Evolutionary conservation across 2,797 vertebrate genomes (phyloP), one percentile per base, ranked within the genome.

Genomic region (Heliangelus exortis): DNA sequence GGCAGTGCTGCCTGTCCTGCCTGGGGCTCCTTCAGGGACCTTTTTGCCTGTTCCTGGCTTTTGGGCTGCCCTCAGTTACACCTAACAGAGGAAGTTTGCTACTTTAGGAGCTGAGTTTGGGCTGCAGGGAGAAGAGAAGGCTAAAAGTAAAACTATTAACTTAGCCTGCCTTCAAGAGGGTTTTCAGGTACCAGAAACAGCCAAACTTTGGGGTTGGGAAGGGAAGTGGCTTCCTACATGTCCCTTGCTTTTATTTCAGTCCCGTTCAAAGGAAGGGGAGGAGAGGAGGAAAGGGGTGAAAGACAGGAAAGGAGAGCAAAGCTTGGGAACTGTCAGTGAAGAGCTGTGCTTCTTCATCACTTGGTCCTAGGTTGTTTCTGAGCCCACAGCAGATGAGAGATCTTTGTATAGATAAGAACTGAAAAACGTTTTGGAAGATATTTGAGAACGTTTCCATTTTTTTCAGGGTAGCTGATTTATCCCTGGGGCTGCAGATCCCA

Each of bases 401-500:
- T 26, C 43, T 94, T 57, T 72, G 62, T 7, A 72, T 86, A 78
- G 31, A 75, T 7, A 65, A 88, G 69, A 74, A 8, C 36, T 68
- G 45, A 71, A 77, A 36, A 36, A 34, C 62, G 36, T 53, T 36
- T 67, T 36, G 41, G 53, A 48, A 77, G 28, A 14, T 68, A 26
- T 41, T 77, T 51, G 9, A 62, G 22, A 76, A 33, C 26, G 12
- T 39, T 4, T 9, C 81, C 22, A 6, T 50, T 51, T 22, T 50
- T 50, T 77, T 43, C 12, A 45, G 41, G 41, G 26, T 94, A 87
- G 90, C 55, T 94, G 48, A 87, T 95, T 80, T 77, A 81, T 36
- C 80, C 45, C 29, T 31, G 28, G 82, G 68, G 54, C 90, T 78
- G 67, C 76, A 50, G 79, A 76, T n/a, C 87, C 72, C 87, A 83